Evolutionary conservation across 2,113 vertebrate genomes (phyloP).

Genomic region (Morone saxatilis): DNA sequence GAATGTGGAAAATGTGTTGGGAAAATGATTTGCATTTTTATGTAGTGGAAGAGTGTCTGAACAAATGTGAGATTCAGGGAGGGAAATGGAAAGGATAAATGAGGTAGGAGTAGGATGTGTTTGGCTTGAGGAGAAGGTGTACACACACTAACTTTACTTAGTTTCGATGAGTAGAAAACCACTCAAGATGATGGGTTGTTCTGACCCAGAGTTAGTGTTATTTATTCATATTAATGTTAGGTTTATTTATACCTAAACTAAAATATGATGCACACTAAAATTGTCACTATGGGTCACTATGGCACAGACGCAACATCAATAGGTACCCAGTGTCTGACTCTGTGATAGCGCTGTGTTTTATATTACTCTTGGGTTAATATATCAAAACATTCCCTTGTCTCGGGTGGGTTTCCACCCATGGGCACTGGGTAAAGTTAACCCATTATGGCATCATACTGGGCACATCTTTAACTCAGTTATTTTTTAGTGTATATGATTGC

Average conservation of each 20-base stretch:
- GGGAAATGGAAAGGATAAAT: not conserved
- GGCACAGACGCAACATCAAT: not conserved
- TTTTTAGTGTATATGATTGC: not conserved
- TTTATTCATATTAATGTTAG: too few species aligned
- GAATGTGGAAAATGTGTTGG: not conserved
- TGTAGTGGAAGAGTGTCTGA: not conserved
- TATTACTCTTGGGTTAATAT: not conserved
- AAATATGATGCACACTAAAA: not conserved
- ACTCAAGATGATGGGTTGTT: not conserved
- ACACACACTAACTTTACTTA: not conserved
- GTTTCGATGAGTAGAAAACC: not conserved
- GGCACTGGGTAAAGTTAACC: not conserved
- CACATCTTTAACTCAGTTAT: not conserved
- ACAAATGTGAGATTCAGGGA: not conserved
- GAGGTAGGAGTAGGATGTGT: not conserved
- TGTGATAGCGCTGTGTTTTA: not conserved
- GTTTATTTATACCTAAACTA: not conserved
- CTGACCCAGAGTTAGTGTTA: not conserved
- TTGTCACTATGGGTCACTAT: not conserved
- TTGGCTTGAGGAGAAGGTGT: not conserved
- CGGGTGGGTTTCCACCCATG: not conserved
- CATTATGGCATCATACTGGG: not conserved
- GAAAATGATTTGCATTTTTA: not conserved
- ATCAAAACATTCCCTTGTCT: not conserved
- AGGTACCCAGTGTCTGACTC: not conserved